A percentile compares a stretch with the other conserved stretches of the same genome.
These are phyloP conservation scores for Megaceryle maxima DNA, from an alignment of 2,113 vertebrate genomes.

Conservation along the genomic window DNA sequence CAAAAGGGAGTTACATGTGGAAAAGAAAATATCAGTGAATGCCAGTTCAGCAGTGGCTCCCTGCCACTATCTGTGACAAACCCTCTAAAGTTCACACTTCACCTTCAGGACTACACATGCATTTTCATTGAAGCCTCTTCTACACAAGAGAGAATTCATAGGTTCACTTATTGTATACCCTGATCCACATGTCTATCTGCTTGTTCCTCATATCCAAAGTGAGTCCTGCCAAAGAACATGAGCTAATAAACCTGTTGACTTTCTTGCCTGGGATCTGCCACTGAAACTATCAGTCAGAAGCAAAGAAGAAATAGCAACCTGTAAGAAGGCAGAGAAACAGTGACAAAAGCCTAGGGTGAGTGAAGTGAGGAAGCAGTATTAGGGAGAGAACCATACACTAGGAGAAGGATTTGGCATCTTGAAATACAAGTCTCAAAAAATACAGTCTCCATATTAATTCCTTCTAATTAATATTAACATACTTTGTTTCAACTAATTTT, in stretches of 20 bases:
- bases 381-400: not conserved
- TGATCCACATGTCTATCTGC: not conserved
- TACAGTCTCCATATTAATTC: not conserved
- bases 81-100: not conserved
- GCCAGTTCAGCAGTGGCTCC: not conserved
- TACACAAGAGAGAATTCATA: not conserved
- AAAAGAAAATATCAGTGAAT: not conserved
- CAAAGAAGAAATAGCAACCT: not conserved
- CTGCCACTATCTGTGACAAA: not conserved
- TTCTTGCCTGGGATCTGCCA: not conserved
- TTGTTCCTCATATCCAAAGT: not conserved
- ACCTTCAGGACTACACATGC: not conserved
- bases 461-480: not conserved
- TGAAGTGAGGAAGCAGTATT: not conserved
- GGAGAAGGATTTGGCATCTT: not conserved
- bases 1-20: not conserved
- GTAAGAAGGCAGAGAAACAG: not conserved
- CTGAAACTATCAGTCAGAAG: not conserved
- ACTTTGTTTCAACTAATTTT: not conserved
- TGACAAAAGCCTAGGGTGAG: not conserved
- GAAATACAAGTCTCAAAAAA: not conserved
- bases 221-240: not conserved
- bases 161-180: not conserved
- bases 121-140: not conserved
- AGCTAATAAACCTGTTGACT: not conserved